These are phyloP conservation scores for Acanthopagrus latus DNA, from an alignment of 2,797 vertebrate genomes.

Conservation along the genomic window DNA sequence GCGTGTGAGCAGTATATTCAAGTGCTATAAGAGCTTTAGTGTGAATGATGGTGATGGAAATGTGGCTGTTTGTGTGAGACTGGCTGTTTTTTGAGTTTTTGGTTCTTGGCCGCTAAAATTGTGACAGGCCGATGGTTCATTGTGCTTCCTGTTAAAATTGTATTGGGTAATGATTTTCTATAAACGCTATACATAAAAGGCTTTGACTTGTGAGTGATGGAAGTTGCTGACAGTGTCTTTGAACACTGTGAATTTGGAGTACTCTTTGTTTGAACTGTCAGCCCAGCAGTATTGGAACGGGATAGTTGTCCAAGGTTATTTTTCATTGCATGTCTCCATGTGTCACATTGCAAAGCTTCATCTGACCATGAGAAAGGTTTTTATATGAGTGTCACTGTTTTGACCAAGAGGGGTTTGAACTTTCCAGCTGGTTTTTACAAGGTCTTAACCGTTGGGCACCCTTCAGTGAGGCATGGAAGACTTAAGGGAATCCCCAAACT, in stretches of 20 bases:
- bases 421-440: slow-evolving; percentile 51
- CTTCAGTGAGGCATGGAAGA: slow-evolving; percentile 55
- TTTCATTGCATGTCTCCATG: slow-evolving; percentile 39
- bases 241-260: slow-evolving; percentile 33
- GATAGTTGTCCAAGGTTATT: slow-evolving; percentile 26
- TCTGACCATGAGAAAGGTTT: slow-evolving; percentile 26
- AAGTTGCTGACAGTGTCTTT: slow-evolving; percentile 20
- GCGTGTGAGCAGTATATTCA: slow-evolving; percentile 3
- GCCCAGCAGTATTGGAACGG: slow-evolving; percentile 25
- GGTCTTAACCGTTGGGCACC: slow-evolving; percentile 37
- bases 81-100: slow-evolving; percentile 47
- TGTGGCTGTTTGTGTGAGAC: slow-evolving; percentile 37
- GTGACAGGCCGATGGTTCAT: background rate
- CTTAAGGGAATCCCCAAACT: slow-evolving; percentile 70
- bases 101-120: slow-evolving; percentile 40
- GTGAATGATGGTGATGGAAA: slow-evolving; percentile 27
- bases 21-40: slow-evolving; percentile 22
- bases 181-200: background rate
- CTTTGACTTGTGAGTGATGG: slow-evolving; percentile 21
- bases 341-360: slow-evolving; percentile 31
- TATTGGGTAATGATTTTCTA: background rate
- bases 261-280: slow-evolving; percentile 32
- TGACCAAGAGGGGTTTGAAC: slow-evolving; percentile 51
- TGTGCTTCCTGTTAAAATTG: slow-evolving; percentile 24
- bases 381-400: slow-evolving; percentile 26